Evolutionary conservation across 2,797 vertebrate species (phyloP).

Genomic region (Delichon dasypus): DNA sequence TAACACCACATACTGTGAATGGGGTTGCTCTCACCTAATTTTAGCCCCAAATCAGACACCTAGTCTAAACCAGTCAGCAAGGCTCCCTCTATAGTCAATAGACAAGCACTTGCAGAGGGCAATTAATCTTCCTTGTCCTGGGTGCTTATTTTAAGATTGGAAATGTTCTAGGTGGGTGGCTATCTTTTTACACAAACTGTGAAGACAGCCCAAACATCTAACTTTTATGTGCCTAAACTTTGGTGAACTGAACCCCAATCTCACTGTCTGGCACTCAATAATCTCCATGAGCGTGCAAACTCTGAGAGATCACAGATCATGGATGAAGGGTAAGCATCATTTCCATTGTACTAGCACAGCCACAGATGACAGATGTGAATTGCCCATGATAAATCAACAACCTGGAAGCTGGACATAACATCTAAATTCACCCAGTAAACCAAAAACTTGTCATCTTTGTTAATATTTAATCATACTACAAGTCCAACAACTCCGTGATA

Average conservation of each 20-base stretch:
- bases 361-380: neutral
- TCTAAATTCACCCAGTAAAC: neutral
- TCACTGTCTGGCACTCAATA: neutral
- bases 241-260: neutral
- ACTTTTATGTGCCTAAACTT: neutral
- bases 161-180: neutral
- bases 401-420: neutral
- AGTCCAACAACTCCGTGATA: neutral
- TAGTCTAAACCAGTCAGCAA: conserved; percentile 27
- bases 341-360: neutral
- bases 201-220: neutral
- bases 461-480: neutral
- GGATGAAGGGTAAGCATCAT: neutral
- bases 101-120: neutral
- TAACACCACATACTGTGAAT: neutral
- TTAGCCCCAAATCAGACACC: conserved; percentile 26
- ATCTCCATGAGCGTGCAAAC: neutral
- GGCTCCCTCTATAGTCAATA: conserved; percentile 6
- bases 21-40: conserved; percentile 18
- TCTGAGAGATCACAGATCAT: accelerated
- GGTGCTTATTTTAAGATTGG: conserved; percentile 18
- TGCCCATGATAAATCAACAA: neutral
- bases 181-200: neutral
- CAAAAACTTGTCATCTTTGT: neutral
- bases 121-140: conserved; percentile 27